Evolutionary conservation across 2,888 invertebrate genomes (phyloP).

Genomic region (Icerya purchasi): DNA sequence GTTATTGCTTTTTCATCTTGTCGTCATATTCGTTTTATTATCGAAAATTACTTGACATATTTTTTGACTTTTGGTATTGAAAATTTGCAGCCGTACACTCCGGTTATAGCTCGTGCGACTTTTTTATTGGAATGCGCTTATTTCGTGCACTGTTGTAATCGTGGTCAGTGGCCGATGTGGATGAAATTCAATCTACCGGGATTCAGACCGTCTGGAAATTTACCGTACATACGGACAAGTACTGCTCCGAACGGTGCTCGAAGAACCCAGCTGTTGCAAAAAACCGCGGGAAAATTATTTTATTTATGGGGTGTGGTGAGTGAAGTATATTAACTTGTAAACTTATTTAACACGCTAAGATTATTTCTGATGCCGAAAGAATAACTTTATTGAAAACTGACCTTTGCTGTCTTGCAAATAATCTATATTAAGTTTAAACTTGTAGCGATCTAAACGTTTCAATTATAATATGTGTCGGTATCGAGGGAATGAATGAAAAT

Average conservation of each 20-base stretch:
- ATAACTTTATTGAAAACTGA: too few species aligned
- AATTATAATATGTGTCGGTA: too few species aligned
- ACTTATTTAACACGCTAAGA: too few species aligned
- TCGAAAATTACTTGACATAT: slow-evolving; percentile 11
- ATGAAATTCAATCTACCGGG: slow-evolving; percentile 68
- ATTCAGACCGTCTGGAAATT: slow-evolving; percentile 46
- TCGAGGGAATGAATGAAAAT: too few species aligned
- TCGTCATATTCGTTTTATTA: too few species aligned
- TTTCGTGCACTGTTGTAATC: slow-evolving; percentile 92
- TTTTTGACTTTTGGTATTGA: slow-evolving; percentile 3
- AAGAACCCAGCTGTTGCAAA: slow-evolving; percentile 49
- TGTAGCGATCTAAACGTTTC: too few species aligned
- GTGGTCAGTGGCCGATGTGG: slow-evolving; percentile 97
- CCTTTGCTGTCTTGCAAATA: too few species aligned
- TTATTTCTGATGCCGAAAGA: too few species aligned
- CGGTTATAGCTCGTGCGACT: slow-evolving; percentile 77
- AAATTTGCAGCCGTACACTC: slow-evolving; percentile 73
- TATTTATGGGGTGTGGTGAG: slow-evolving; percentile 85
- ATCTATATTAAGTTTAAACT: too few species aligned
- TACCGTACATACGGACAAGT: slow-evolving; percentile 23
- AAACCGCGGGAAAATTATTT: slow-evolving; percentile 88
- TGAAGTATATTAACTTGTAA: not conserved
- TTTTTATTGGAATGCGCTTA: slow-evolving; percentile 85
- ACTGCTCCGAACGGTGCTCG: slow-evolving; percentile 34
- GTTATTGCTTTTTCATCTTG: too few species aligned